These are phyloP conservation scores for Xanthia togata DNA, from an alignment of 2,888 invertebrate species.

Conservation along the genomic window DNA sequence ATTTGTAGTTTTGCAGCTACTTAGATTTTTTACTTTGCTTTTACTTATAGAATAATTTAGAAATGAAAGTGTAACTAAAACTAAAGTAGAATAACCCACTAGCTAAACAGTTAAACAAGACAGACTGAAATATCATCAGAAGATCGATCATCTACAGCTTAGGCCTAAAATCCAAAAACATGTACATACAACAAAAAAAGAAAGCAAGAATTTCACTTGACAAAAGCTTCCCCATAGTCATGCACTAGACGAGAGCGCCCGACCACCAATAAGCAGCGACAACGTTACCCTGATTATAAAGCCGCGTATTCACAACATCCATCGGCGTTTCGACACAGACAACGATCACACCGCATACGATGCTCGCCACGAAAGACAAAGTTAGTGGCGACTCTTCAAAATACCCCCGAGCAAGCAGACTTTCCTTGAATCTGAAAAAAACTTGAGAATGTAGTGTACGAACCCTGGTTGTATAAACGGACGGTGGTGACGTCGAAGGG, in stretches of 20 bases:
- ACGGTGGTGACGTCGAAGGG: slow-evolving; percentile 97
- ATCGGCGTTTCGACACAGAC: slow-evolving; percentile 95
- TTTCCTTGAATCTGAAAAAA: slow-evolving; percentile 83
- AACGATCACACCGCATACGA: slow-evolving; percentile 94
- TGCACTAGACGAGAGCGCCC: slow-evolving; percentile 29
- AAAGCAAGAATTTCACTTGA: slow-evolving; percentile 30
- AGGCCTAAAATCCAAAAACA: not conserved
- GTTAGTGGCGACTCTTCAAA: slow-evolving; percentile 90
- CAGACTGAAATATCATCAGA: not conserved
- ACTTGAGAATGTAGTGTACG: slow-evolving; percentile 64
- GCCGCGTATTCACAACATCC: slow-evolving; percentile 95
- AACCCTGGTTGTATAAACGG: slow-evolving; percentile 97
- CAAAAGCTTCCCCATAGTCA: slow-evolving; percentile 30
- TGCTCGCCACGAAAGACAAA: slow-evolving; percentile 93
- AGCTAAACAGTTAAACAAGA: not conserved
- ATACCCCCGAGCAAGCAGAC: slow-evolving; percentile 75
- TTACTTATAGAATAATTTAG: not conserved
- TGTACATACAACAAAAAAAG: not conserved
- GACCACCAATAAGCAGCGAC: slow-evolving; percentile 39
- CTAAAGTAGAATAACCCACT: not conserved
- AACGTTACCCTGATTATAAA: slow-evolving; percentile 95
- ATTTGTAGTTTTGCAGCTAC: not conserved
- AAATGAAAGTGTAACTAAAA: not conserved
- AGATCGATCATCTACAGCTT: not conserved
- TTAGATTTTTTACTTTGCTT: not conserved